phyloP scores from a whole-genome alignment of 2,113 vertebrate species.

The Mesembrinibis cayennensis region DNA sequence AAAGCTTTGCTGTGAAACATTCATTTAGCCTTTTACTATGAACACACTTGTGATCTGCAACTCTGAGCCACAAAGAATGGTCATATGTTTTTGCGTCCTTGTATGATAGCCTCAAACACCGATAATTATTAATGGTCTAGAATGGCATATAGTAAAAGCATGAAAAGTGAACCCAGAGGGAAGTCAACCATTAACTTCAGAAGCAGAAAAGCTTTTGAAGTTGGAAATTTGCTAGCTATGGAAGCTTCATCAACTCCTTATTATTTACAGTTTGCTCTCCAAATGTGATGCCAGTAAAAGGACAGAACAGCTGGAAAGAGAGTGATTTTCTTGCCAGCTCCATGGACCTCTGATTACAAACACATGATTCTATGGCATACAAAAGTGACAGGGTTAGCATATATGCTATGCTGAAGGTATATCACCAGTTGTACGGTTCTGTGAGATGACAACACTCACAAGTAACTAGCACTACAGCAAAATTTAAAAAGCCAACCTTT shows the following conservation, averaged over 20 bases:
- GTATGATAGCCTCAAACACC: neutral
- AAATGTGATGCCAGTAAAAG: neutral
- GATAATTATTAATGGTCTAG: conserved; percentile 37
- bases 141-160: conserved; percentile 44
- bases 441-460: neutral
- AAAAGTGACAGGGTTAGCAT: neutral
- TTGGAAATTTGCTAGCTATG: conserved; percentile 31
- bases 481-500: neutral
- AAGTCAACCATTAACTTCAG: conserved; percentile 59
- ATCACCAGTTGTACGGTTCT: neutral
- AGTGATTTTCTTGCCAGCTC: neutral
- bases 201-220: conserved; percentile 56
- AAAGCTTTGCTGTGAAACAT: neutral
- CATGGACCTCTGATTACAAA: neutral
- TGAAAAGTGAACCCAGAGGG: conserved; percentile 65
- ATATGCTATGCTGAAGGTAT: neutral
- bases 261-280: neutral
- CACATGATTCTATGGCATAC: neutral
- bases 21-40: neutral
- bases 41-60: conserved; percentile 22
- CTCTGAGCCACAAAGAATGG: neutral
- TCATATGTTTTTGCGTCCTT: neutral
- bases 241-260: conserved; percentile 28
- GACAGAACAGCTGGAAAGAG: neutral
- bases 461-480: neutral